Evolutionary conservation across 2,797 vertebrate genomes (phyloP), one percentile per base, ranked within the genome.

Genomic region (Tinamus major): DNA sequence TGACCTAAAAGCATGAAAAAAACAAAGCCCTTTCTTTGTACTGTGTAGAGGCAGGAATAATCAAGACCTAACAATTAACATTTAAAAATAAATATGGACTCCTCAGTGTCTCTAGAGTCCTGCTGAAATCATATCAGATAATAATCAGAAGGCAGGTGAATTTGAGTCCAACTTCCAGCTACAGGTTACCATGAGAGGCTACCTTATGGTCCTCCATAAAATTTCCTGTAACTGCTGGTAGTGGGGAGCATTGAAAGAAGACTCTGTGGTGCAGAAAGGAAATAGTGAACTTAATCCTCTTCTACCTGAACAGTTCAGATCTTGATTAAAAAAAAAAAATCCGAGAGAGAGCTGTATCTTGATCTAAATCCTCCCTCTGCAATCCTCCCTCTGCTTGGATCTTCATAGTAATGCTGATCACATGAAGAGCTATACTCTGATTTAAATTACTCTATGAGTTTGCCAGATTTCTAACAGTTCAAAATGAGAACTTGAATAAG

Each of bases 321-420:
- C 65, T 83, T 81, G 68, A 69, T 58, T 94, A 85, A 72, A 89
- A 91, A 58, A 91, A 58, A 14, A 91, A 68, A 87, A 70, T 59
- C 41, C 55, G 85, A 92, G 90, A 63, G 92, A 77, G 69, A 70
- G 87, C 29, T 49, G 4, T 24, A n/a, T 65, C 35, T 64, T 71
- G 67, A 63, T 67, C 41, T 83, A 87, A 92, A 92, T 75, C 39
- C 48, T 69, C 21, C 27, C 39, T 51, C 61, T 82, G 24, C 63
- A 92, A 92, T 75, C 39, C 48, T 69, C 19, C 27, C 35, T 56
- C 61, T 82, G 24, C 63, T 59, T 90, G 61, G 63, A 77, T 87
- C 75, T 77, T 87, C 78, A 86, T 58, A 91, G 51, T 10, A 21
- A 63, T 7, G n/a, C 20, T 15, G 61, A 62, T 37, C 72, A 70